Conservation (phyloP, 2,888 invertebrate genomes). For the Xestobium rufovillosum region DNA sequence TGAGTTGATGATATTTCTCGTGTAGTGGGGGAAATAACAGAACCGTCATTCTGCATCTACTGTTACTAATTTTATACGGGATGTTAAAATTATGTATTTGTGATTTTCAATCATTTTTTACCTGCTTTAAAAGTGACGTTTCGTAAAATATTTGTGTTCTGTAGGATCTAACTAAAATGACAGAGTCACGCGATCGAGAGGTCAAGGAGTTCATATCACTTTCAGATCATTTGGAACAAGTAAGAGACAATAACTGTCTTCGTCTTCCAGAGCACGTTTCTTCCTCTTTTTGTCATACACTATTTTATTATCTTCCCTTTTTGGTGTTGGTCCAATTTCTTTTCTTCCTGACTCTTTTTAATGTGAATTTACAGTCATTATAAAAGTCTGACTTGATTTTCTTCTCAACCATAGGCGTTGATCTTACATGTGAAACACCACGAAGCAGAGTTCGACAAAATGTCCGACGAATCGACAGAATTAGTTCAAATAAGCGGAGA, state of each 20-base stretch:
- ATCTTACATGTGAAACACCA: constrained; percentile 72
- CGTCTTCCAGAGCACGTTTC: constrained; percentile 8
- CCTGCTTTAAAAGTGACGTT: constrained; percentile 11
- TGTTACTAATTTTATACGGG: too few species aligned
- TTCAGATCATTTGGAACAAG: constrained; percentile 77
- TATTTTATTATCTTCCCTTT: constrained; percentile 11
- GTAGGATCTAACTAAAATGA: constrained; percentile 69
- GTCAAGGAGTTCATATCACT: constrained; percentile 65
- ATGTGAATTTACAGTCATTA: constrained; percentile 10
- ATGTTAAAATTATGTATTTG: too few species aligned
- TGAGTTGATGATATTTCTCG: constrained; percentile 40
- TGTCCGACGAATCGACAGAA: constrained; percentile 79
- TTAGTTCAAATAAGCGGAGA: constrained; percentile 80
- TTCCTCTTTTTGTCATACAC: constrained; percentile 14
- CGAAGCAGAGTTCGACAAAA: constrained; percentile 78
- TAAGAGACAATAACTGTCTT: constrained; percentile 47
- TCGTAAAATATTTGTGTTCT: constrained; percentile 33
- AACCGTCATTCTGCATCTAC: too few species aligned
- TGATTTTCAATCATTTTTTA: too few species aligned
- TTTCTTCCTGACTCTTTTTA: constrained; percentile 12
- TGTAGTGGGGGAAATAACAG: too few species aligned
- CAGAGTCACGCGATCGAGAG: constrained; percentile 64
- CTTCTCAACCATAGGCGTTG: constrained; percentile 52
- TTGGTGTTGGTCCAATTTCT: constrained; percentile 21
- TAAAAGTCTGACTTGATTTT: constrained; percentile 9